A percentile compares a stretch with the other conserved stretches of the same genome.
phyloP scores from a whole-genome alignment of 2,797 vertebrate species.

The Hydrolagus colliei region DNA sequence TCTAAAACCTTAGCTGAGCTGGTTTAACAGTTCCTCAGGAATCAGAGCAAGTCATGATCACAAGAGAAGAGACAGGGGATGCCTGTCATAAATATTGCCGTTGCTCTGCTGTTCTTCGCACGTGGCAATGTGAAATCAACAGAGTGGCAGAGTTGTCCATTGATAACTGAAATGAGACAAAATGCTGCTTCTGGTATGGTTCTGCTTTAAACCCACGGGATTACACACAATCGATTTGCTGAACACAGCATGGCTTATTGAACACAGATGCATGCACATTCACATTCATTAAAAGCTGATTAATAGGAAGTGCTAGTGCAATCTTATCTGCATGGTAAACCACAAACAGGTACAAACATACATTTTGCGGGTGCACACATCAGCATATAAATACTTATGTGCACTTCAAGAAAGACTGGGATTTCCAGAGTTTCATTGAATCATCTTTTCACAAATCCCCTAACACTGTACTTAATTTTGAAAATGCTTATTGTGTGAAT shows the following conservation, averaged over 20 bases:
- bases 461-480: not conserved
- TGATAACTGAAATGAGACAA: no score
- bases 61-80: not conserved
- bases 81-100: no score
- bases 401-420: not conserved
- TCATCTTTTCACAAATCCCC: not conserved
- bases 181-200: no score
- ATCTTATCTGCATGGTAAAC: no score
- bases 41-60: not conserved
- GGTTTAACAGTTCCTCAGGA: not conserved
- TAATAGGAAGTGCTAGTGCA: no score
- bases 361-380: no score
- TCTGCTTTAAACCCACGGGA: no score
- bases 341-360: no score
- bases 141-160: not conserved
- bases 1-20: not conserved
- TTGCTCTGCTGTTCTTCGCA: not conserved
- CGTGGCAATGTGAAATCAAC: not conserved
- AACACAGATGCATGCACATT: no score
- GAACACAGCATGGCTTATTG: no score
- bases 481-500: not conserved
- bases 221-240: no score
- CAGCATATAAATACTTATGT: not conserved
- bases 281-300: no score
- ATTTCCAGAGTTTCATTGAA: not conserved